These are phyloP conservation scores for Diogma glabrata DNA, from an alignment of 2,888 invertebrate genomes.

Conservation along the genomic window DNA sequence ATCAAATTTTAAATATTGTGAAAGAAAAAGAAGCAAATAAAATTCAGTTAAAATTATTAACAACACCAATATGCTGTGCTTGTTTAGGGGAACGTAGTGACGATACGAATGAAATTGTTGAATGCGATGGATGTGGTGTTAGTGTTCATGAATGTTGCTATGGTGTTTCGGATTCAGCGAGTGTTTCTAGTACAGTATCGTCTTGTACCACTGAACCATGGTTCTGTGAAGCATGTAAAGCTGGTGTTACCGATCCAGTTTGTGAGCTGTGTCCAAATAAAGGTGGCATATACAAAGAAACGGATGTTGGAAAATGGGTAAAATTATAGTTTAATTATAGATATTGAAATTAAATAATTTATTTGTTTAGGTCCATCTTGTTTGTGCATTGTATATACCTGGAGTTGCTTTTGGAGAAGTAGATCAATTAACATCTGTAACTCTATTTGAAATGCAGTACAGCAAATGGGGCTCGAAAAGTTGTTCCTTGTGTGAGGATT, in stretches of 20 bases:
- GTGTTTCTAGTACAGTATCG: slow-evolving; percentile 85
- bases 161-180: slow-evolving; percentile 84
- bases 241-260: slow-evolving; percentile 73
- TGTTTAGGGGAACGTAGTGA: slow-evolving; percentile 89
- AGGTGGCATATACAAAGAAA: slow-evolving; percentile 89
- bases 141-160: slow-evolving; percentile 97
- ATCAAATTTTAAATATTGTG: background rate
- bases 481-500: slow-evolving; percentile 83
- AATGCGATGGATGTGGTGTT: slow-evolving; percentile 93
- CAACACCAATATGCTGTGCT: slow-evolving; percentile 79
- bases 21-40: background rate
- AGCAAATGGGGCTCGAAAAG: slow-evolving; percentile 90
- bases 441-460: slow-evolving; percentile 95
- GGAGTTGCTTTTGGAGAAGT: slow-evolving; percentile 96
- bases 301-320: slow-evolving; percentile 95
- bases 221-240: slow-evolving; percentile 98
- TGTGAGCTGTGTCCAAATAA: slow-evolving; percentile 94
- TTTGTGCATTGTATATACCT: slow-evolving; percentile 95
- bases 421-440: slow-evolving; percentile 81
- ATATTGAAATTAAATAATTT: background rate
- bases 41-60: slow-evolving; percentile 35
- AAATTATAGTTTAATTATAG: background rate
- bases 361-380: slow-evolving; percentile 55
- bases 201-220: slow-evolving; percentile 95
- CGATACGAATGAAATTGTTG: slow-evolving; percentile 90